Evolutionary conservation across 2,888 invertebrate species (phyloP), one percentile per base, ranked within the genome.

Genomic region (Eubasilissa splendida): DNA sequence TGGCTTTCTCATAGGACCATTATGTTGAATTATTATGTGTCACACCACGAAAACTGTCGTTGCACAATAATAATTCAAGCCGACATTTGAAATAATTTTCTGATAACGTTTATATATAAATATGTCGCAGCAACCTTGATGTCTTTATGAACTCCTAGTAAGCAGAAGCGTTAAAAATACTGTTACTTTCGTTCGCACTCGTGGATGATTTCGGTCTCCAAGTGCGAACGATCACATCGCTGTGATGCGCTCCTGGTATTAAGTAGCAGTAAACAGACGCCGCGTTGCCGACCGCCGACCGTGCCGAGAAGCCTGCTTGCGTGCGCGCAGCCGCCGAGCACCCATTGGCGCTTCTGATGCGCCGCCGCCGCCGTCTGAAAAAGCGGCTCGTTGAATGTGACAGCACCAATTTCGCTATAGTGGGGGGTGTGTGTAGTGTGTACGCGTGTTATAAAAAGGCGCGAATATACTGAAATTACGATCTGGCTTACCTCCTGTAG

Each of bases 221-320:
- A 10, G 53, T 42, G 68, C 12, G 65, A 33, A 42, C n/a, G 65
- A 80, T 59, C 82, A 65, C 50, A 50, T 77, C 31, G 52, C 9
- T 52, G 33, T 80, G 12, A 66, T 81, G 81, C 66, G 73, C 79
- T 76, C 83, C 81, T 83, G 75, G 65, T 83, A 80, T 52, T 33
- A 59, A 53, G 60, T 59, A 83, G 77, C 81, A 60, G 81, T 76
- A 80, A 77, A 79, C 63, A 70, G 79, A 79, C 76, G 81, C 77
- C 74, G 79, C 81, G 77, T 80, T 81, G 81, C 78, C 81, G 76
- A 74, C 79, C 71, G 42, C 65, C 70, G 54, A 76, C 68, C 75
- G 31, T 70, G 70, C 54, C 56, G 71, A 56, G 50, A 33, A 31
- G 54, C 33, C 33, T 33, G 22, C 56, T 54, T n/a, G 60, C 42